Conservation (phyloP, 2,888 invertebrate genomes). For the Notodonta dromedarius region DNA sequence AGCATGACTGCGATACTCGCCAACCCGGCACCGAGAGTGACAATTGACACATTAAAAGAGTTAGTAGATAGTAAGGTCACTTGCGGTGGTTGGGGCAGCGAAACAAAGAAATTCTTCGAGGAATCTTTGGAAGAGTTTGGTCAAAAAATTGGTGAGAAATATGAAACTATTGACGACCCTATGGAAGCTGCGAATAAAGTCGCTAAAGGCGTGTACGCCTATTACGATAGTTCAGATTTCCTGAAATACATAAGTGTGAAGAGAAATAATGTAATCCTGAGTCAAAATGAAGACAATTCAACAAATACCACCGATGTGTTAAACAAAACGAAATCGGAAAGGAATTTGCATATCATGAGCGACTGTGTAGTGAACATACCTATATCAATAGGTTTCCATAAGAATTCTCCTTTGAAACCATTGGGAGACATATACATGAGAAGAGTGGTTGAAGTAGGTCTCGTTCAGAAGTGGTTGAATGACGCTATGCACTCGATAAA, state of each 20-base stretch:
- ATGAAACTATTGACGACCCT: conserved; percentile 86
- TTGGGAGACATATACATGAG: conserved; percentile 87
- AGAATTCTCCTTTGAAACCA: conserved; percentile 91
- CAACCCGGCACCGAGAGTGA: conserved; percentile 90
- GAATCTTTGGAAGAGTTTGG: conserved; percentile 87
- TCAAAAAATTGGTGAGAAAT: conserved; percentile 87
- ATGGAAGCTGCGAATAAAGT: conserved; percentile 87
- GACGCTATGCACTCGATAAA: conserved; percentile 87
- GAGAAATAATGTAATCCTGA: conserved; percentile 67
- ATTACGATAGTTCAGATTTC: conserved; percentile 91
- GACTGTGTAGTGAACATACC: conserved; percentile 93
- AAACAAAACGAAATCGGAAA: conserved; percentile 48
- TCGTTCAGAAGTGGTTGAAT: conserved; percentile 91
- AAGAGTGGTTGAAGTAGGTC: conserved; percentile 89
- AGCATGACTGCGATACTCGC: conserved; percentile 94
- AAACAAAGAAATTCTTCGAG: conserved; percentile 88
- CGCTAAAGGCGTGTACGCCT: conserved; percentile 88
- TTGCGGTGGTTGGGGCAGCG: conserved; percentile 89
- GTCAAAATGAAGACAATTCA: conserved; percentile 51
- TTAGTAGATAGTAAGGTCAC: conserved; percentile 86
- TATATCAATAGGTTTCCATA: conserved; percentile 91
- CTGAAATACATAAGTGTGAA: conserved; percentile 87
- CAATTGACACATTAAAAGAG: conserved; percentile 90
- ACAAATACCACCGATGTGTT: conserved; percentile 47
- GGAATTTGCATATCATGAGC: conserved; percentile 91